phyloP scores from a whole-genome alignment of 2,113 vertebrate genomes.

The Zingel zingel region DNA sequence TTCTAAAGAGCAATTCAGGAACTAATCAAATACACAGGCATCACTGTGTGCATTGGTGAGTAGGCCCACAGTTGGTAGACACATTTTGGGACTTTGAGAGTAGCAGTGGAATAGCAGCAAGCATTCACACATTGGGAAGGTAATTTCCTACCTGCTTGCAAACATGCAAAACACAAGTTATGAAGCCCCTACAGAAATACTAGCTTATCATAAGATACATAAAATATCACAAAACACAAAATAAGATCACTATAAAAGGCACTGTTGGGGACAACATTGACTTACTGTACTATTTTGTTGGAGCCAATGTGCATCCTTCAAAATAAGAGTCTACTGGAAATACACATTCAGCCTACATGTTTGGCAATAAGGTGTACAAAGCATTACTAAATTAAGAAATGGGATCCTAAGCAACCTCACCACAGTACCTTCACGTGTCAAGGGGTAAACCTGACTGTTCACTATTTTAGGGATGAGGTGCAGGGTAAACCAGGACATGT shows the following conservation, averaged over 20 bases:
- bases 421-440: not conserved
- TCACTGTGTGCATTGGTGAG: not conserved
- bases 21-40: not conserved
- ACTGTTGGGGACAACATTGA: not conserved
- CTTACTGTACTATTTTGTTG: not conserved
- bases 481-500: conserved; percentile 23
- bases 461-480: not conserved
- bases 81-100: not conserved
- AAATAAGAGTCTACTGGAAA: conserved; percentile 21
- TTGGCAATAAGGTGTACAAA: not conserved
- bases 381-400: not conserved
- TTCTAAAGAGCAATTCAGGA: not conserved
- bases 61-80: not conserved
- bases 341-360: not conserved
- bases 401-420: not conserved
- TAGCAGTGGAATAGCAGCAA: not conserved
- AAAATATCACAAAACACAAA: too few species aligned
- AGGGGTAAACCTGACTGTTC: not conserved
- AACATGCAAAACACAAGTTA: not conserved
- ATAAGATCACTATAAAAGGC: not conserved
- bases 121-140: not conserved
- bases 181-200: not conserved
- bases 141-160: not conserved
- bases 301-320: conserved; percentile 15
- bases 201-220: not conserved